Percentiles rank a stretch among this genome's conserved stretches.
Conservation (phyloP, 2,797 vertebrate genomes). For the Enteromius trimaculatus region DNA sequence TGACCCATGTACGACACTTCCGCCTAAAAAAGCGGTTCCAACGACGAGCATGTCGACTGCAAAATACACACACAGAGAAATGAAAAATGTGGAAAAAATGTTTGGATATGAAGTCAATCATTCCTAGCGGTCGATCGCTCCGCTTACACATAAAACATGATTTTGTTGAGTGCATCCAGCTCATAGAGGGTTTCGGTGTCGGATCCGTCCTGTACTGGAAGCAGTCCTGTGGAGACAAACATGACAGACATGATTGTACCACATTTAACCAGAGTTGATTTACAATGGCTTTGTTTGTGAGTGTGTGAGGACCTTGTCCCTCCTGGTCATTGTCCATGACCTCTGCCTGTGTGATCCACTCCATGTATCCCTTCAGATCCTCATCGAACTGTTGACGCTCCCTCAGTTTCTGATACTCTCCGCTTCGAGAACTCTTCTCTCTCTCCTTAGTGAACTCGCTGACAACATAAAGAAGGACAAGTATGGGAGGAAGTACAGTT, state of each 20-base stretch:
- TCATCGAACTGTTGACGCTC: conserved; percentile 95
- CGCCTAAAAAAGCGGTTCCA: conserved; percentile 85
- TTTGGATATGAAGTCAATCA: neutral
- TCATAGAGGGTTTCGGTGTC: conserved; percentile 86
- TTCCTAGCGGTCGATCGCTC: neutral
- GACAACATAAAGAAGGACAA: neutral
- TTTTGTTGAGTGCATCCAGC: conserved; percentile 87
- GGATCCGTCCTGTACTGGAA: conserved; percentile 81
- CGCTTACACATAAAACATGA: conserved; percentile 89
- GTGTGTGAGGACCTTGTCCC: conserved; percentile 65
- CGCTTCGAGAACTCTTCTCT: conserved; percentile 92
- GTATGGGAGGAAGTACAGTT: neutral
- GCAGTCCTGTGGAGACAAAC: conserved; percentile 77
- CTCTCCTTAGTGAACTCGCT: conserved; percentile 95
- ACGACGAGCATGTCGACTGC: conserved; percentile 80
- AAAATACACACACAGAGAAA: neutral
- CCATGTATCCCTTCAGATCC: conserved; percentile 92
- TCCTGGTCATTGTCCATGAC: conserved; percentile 87
- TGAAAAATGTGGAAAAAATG: neutral
- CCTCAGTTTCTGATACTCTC: conserved; percentile 89
- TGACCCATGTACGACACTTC: conserved; percentile 86
- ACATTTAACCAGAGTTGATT: neutral
- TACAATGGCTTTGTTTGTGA: neutral
- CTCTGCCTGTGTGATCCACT: conserved; percentile 95
- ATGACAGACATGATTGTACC: neutral